A percentile compares a stretch with the other conserved stretches of the same genome.
These are phyloP conservation scores for Misgurnus mizolepis DNA, from an alignment of 2,113 vertebrate species.

Conservation along the genomic window DNA sequence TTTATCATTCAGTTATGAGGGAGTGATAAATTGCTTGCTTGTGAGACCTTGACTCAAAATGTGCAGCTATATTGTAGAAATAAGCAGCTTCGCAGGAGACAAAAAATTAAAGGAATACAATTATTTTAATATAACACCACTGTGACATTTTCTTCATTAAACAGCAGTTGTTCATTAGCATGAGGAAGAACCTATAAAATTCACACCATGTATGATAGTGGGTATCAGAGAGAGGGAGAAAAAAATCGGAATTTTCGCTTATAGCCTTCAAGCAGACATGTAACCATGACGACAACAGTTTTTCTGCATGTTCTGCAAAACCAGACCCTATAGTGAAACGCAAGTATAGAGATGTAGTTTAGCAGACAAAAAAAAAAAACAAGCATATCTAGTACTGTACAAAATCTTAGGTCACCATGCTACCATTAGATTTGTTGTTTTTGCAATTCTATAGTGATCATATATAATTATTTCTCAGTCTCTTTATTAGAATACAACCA, in stretches of 20 bases:
- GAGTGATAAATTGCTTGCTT: background rate
- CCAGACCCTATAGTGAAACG: background rate
- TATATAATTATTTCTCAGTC: too few species aligned
- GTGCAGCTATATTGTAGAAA: background rate
- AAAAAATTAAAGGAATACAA: background rate
- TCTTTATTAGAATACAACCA: too few species aligned
- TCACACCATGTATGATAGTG: conserved; percentile 30
- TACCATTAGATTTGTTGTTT: too few species aligned
- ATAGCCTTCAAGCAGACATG: conserved; percentile 22
- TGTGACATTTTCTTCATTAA: conserved; percentile 56
- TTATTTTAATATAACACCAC: conserved; percentile 54
- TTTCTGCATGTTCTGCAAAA: conserved; percentile 19
- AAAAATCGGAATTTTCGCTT: background rate
- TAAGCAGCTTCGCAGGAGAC: background rate
- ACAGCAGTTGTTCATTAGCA: conserved; percentile 40
- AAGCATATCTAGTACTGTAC: too few species aligned
- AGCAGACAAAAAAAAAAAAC: background rate
- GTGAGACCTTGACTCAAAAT: background rate
- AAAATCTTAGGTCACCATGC: too few species aligned
- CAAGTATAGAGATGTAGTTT: background rate
- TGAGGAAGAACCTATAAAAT: conserved; percentile 54
- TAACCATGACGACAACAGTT: conserved; percentile 30
- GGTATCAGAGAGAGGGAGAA: background rate
- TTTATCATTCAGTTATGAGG: background rate
- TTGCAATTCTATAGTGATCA: background rate